Evolutionary conservation across 2,888 invertebrate genomes (phyloP), one percentile per base, ranked within the genome.

Genomic region (Elmis aenea): DNA sequence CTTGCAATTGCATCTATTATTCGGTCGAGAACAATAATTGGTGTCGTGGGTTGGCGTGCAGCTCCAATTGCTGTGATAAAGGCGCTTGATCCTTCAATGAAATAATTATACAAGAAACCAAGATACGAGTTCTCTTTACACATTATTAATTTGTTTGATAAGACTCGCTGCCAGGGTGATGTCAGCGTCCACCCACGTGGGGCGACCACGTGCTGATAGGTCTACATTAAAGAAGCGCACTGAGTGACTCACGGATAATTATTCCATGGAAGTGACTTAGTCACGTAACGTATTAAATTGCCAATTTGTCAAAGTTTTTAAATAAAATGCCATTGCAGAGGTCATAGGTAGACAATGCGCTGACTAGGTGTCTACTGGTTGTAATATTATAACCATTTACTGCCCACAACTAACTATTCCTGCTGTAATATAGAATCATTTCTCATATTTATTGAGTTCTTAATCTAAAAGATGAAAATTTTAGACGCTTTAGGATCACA

Each of bases 181-280:
- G 57, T 59, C 57, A 59, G 5, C 50, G 46, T 48, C 40, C 55
- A 48, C 56, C 59, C 52, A 58, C 57, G 35, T 42, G 34, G 35
- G 49, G 44, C 36, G 42, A 49, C 51, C 51, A 57, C 56, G 58
- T 57, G 56, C 48, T 46, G 46, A 46, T 54, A 54, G n/a, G n/a
- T 55, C 54, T 55, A 49, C 51, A 52, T 51, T 53, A 42, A 46
- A 52, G 52, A 50, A 52, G 42, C 42, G 24, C 30, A 32, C 37
- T 25, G 24, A 26, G 42, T 50, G 50, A 50, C 46, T 50, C 50
- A 50, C 38, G 37, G 33, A 39, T 44, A 50, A 50, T 50, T 48
- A 50, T 42, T 38, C 40, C 39, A 35, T 46, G 42, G 42, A 46
- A 39, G 43, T 28, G 40, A 43, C 45, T 50, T 50, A 50, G 48